Conservation (phyloP, 2,113 vertebrate species). For the Asarcornis scutulata region DNA sequence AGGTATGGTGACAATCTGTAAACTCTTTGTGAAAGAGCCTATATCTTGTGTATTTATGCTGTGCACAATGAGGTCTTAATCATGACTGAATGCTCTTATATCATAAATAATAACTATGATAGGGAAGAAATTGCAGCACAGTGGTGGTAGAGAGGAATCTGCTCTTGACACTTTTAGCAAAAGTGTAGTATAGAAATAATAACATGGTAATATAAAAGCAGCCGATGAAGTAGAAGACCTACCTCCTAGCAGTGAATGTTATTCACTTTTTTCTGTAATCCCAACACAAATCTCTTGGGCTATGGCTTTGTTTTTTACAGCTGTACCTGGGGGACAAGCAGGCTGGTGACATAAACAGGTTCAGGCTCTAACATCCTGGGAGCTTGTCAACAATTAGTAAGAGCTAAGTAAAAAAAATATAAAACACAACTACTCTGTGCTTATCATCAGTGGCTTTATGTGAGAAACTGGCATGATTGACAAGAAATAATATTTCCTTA, state of each 20-base stretch:
- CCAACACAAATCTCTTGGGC: slow-evolving; percentile 33
- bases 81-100: not conserved
- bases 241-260: not conserved
- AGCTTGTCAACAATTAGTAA: slow-evolving; percentile 35
- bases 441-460: not conserved
- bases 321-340: slow-evolving; percentile 61
- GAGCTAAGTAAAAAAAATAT: not conserved
- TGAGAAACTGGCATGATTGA: not conserved
- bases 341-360: slow-evolving; percentile 59
- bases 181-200: not conserved
- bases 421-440: not conserved
- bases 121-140: not conserved
- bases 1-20: slow-evolving; percentile 39
- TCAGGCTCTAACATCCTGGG: slow-evolving; percentile 14
- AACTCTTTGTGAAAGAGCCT: slow-evolving; percentile 28
- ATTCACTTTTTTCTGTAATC: slow-evolving; percentile 8
- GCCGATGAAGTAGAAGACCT: not conserved
- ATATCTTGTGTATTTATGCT: slow-evolving; percentile 7
- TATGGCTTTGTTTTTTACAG: slow-evolving; percentile 54
- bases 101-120: not conserved
- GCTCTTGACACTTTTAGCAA: slow-evolving; percentile 3
- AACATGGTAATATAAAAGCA: not conserved
- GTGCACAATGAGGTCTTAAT: slow-evolving; percentile 38
- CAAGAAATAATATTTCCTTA: not conserved
- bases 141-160: not conserved